phyloP scores from a whole-genome alignment of 1,140 invertebrate species.

The Sinonovacula constricta region DNA sequence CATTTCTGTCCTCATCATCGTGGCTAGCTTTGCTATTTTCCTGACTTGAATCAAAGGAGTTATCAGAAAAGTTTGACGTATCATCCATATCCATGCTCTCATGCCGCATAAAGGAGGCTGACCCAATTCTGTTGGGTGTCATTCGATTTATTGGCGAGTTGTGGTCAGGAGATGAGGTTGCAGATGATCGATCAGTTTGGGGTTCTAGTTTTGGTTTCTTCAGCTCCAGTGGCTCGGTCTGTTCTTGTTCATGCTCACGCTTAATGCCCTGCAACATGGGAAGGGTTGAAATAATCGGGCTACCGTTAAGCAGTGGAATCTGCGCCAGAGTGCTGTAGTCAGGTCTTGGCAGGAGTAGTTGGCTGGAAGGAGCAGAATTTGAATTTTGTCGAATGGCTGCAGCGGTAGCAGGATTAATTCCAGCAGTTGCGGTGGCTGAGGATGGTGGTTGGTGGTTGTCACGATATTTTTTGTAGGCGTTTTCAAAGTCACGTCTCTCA shows the following conservation, averaged over 20 bases:
- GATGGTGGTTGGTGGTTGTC: conserved; percentile 48
- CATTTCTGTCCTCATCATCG: conserved; percentile 25
- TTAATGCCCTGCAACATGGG: conserved; percentile 14
- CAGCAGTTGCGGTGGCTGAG: neutral
- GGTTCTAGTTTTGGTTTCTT: conserved; percentile 40
- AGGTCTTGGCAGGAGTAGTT: conserved; percentile 7
- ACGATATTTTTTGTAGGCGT: conserved; percentile 70
- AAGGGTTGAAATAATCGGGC: neutral
- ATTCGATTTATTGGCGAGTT: conserved; percentile 20
- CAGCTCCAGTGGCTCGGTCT: conserved; percentile 26
- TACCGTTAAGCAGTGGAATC: conserved; percentile 7
- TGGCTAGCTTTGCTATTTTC: conserved; percentile 1
- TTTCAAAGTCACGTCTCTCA: conserved; percentile 82
- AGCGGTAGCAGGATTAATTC: too few species aligned
- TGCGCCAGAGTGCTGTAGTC: conserved; percentile 19
- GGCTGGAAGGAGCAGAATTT: neutral
- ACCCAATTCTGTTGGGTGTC: too few species aligned
- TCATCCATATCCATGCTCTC: conserved; percentile 12
- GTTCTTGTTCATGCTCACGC: conserved; percentile 23
- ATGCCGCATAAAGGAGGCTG: too few species aligned
- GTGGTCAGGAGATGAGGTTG: conserved; percentile 18
- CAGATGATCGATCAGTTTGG: conserved; percentile 1
- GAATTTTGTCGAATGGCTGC: too few species aligned
- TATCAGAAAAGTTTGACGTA: neutral
- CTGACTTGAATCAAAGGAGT: conserved; percentile 20